phyloP scores from a whole-genome alignment of 1,140 invertebrate genomes.

The Drosophila suzukii region DNA sequence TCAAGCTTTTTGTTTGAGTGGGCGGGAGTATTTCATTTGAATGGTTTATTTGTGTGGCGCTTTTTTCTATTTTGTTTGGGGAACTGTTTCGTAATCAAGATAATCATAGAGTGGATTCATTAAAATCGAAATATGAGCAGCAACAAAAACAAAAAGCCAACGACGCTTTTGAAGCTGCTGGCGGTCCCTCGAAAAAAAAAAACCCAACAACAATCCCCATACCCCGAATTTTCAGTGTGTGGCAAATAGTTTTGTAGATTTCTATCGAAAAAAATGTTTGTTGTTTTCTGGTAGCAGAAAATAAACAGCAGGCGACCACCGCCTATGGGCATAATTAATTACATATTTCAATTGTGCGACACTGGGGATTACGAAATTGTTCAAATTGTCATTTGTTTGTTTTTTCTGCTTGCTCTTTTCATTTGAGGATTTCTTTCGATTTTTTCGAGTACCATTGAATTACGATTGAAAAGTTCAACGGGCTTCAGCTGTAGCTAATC shows the following conservation, averaged over 20 bases:
- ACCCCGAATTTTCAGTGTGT: conserved; percentile 36
- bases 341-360: conserved; percentile 79
- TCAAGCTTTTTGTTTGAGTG: conserved; percentile 34
- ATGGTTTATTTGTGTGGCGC: conserved; percentile 51
- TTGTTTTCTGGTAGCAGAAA: conserved; percentile 65
- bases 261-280: conserved; percentile 58
- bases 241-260: conserved; percentile 79
- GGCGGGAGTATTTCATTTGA: conserved; percentile 59
- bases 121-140: conserved; percentile 76
- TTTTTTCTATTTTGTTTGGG: conserved; percentile 13
- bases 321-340: conserved; percentile 69
- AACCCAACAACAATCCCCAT: conserved; percentile 5
- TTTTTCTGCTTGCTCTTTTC: conserved; percentile 30
- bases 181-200: conserved; percentile 22
- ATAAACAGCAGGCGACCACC: conserved; percentile 71
- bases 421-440: conserved; percentile 15
- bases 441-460: conserved; percentile 23
- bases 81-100: conserved; percentile 72
- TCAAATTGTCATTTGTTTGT: conserved; percentile 40
- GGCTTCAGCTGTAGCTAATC: conserved; percentile 25
- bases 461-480: conserved; percentile 29
- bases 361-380: conserved; percentile 70
- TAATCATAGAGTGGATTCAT: conserved; percentile 77
- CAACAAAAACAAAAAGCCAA: conserved; percentile 57
- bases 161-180: conserved; percentile 42